Evolutionary conservation across 2,888 invertebrate species (phyloP).

Genomic region (Heterodera filipjevi): DNA sequence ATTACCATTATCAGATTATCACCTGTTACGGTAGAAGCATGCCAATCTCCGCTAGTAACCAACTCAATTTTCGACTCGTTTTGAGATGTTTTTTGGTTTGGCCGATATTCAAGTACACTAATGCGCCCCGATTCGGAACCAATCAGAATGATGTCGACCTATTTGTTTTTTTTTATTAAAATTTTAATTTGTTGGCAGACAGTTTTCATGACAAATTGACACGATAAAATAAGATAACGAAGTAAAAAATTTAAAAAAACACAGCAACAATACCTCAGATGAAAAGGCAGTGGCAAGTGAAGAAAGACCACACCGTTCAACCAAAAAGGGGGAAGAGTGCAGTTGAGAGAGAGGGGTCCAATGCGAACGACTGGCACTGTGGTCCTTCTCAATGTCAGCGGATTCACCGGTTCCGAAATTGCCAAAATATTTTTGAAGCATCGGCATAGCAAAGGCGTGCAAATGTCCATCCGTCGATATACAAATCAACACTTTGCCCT

Average conservation of each 20-base stretch:
- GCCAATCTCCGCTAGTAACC: background rate
- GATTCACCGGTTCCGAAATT: background rate
- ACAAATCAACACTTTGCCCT: background rate
- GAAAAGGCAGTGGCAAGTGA: background rate
- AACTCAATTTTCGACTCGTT: background rate
- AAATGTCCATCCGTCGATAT: background rate
- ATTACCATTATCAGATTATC: no score
- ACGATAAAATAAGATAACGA: no score
- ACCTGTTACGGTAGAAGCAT: conserved; percentile 5
- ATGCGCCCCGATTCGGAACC: background rate
- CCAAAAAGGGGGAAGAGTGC: background rate
- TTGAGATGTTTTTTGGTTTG: background rate
- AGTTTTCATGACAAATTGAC: no score
- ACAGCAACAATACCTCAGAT: background rate
- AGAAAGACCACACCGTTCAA: conserved; percentile 7
- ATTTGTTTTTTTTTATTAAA: no score
- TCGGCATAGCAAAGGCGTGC: background rate
- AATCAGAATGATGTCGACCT: background rate
- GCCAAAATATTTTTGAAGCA: background rate
- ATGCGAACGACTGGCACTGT: background rate
- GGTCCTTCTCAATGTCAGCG: background rate
- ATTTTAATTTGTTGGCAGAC: no score
- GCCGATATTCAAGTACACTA: background rate
- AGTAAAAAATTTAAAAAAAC: no score
- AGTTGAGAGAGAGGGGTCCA: background rate